Conservation (phyloP, 2,888 invertebrate species). For the Apamea sordens region DNA sequence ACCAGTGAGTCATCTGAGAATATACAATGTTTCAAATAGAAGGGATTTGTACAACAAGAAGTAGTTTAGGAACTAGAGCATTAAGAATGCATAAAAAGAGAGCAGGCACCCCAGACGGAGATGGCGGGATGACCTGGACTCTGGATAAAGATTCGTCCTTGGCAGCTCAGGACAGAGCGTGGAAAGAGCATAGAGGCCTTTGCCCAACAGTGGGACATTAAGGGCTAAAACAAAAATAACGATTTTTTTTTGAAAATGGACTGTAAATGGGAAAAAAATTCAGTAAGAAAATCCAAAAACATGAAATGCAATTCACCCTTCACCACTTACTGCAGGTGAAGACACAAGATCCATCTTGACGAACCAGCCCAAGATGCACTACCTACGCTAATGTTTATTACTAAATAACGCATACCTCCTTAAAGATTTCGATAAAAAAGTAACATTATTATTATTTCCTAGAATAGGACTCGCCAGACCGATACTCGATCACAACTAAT, state of each 20-base stretch:
- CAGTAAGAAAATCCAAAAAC: not conserved
- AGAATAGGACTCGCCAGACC: too few relatives aligned
- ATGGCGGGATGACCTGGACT: not conserved
- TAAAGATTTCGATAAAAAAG: too few relatives aligned
- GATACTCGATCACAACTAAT: too few relatives aligned
- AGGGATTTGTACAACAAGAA: not conserved
- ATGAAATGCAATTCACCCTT: not conserved
- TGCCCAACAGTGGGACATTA: not conserved
- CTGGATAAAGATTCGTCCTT: not conserved
- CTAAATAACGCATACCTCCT: too few relatives aligned
- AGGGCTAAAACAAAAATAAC: not conserved
- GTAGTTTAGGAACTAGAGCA: not conserved
- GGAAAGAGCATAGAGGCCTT: not conserved
- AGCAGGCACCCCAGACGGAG: not conserved
- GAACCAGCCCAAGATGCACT: not conserved
- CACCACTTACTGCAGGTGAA: not conserved
- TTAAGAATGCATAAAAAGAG: not conserved
- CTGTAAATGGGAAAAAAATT: not conserved
- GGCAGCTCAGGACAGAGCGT: not conserved
- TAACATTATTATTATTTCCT: too few relatives aligned
- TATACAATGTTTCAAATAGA: constrained; percentile 43
- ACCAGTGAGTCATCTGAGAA: constrained; percentile 34
- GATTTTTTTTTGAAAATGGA: not conserved
- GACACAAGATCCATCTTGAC: not conserved
- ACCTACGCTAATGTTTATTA: too few relatives aligned